Base-by-base conservation (phyloP, 30 jellyfish, hydroid and myxozoan species). In the Phacellophora camtschatica region DNA sequence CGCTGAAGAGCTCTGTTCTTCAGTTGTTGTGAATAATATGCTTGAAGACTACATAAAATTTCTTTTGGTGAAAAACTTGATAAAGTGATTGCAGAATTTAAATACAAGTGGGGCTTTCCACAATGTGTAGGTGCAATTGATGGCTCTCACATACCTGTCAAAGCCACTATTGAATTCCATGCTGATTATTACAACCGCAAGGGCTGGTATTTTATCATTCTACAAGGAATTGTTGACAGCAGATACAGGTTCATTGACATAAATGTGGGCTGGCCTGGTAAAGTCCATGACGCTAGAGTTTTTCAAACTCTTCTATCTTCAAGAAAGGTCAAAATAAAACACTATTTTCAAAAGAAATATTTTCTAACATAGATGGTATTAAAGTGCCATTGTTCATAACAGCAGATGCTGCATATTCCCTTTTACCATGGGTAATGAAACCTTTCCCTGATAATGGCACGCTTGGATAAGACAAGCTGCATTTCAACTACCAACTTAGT, bases 141-240 rank as follows among this genome's bases (percentile, higher is more conserved):
- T 57, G 82, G 88, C 35, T 75, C 88, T 7, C 81, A 75, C 82
- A 75, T 75, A 5, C 88, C 88, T 29, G 39, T 75, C 42, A 75
- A 75, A 50, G 88, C 88, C 61, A 80, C 88, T 15, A 39, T 25
- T 16, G 62, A 59, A 59, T 75, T 24, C 39, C 81, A 75, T 56
- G 68, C 79, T 16, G 81, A 75, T 39, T 59, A 61, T 51, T 78
- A 78, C 58, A 78, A 78, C 73, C 20, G 85, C 35, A 59, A 78
- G 49, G 83, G 90, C n/a, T 64, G 74, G 73, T 64, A 61, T 34
- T 78, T 41, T 23, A 42, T 78, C 16, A 30, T 78, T 24, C 59
- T 78, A 8, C 90, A 59, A 63, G 83, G 37, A 5, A 67, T 59
- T 39, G 83, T 64, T 41, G 90, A 59, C 57, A 25, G 71, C 62